Evolutionary conservation across 2,797 vertebrate genomes (phyloP), one percentile per base, ranked within the genome.

Genomic region (Odontamblyopus rebecca): DNA sequence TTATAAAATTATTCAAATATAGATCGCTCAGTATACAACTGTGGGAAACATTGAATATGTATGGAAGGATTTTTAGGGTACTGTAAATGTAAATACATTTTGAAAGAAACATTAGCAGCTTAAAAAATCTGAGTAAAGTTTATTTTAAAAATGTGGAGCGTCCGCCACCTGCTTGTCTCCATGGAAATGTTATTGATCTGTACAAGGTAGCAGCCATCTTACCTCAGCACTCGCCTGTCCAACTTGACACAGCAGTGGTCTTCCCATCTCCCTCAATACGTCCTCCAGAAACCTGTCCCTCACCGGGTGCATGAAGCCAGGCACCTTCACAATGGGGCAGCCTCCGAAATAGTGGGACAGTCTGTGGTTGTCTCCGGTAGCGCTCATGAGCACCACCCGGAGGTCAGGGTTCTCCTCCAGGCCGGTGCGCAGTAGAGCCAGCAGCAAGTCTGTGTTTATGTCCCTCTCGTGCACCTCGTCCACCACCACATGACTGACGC

Each of bases 381-480:
- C 98, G 0, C 97, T 99, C 98, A 99, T 99, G 0, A 99, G 92
- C 67, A 99, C 93, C 71, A 99, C 91, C 16, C 94, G 93, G 44
- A 99, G 86, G 70, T 93, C 72, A 0, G 95, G 95, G 87, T 98
- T 98, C 26, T 93, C 89, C 19, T 91, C 81, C 75, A 97, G 89
- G 71, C 94, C 90, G 13, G 91, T 88, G 51, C 95, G 96, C 84
- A 98, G 93, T 81, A 98, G 91, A 19, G 96, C 97, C 73, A 99
- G 94, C 81, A 99, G 95, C 89, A 99, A 94, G 91, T 99, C 98
- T 0, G 97, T 99, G 94, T 98, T 97, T 59, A 99, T 93, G 0
- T 99, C 97, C 3, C 98, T 89, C 90, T 99, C 98, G 0, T 99
- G 98, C 51, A 99, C 98, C 90, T 99, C 98, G 0, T 99, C 98